These are phyloP conservation scores for Caenorhabditis wallacei DNA, from an alignment of 2,888 invertebrate genomes.

Conservation along the genomic window DNA sequence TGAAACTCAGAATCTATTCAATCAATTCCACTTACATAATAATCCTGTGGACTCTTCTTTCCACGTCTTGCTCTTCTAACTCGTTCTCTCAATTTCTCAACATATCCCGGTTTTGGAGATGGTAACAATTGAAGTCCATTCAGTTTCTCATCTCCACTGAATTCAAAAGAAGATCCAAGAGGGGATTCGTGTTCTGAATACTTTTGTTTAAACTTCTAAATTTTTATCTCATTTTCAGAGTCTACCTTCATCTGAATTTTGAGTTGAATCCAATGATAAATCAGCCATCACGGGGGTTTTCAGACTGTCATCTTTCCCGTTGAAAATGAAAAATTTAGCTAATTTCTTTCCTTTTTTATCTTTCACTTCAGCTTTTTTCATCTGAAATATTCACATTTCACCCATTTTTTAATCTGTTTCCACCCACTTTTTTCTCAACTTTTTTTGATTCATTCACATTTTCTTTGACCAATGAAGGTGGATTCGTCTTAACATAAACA, in stretches of 20 bases:
- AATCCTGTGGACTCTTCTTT: slow-evolving; percentile 45
- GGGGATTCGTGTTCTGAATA: slow-evolving; percentile 39
- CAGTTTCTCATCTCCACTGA: slow-evolving; percentile 26
- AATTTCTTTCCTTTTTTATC: slow-evolving; percentile 43
- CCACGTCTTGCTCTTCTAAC: slow-evolving; percentile 24
- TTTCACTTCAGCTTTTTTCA: slow-evolving; percentile 25
- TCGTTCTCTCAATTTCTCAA: slow-evolving; percentile 12
- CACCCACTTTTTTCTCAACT: slow-evolving; percentile 7
- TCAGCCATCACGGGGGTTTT: slow-evolving; percentile 30
- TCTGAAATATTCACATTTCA: background rate
- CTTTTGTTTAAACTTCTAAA: background rate
- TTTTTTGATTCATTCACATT: slow-evolving; percentile 9
- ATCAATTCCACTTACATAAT: slow-evolving; percentile 10
- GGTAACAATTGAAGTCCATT: slow-evolving; percentile 19
- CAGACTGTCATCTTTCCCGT: slow-evolving; percentile 43
- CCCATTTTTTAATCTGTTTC: background rate
- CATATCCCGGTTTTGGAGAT: slow-evolving; percentile 6
- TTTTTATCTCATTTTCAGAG: background rate
- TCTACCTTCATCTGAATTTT: slow-evolving; percentile 16
- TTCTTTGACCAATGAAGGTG: background rate
- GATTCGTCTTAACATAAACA: slow-evolving; percentile 7
- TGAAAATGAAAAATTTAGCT: slow-evolving; percentile 40
- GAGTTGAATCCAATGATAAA: slow-evolving; percentile 38
- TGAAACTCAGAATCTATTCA: background rate
- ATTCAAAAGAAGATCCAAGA: slow-evolving; percentile 6